A percentile compares a stretch with the other conserved stretches of the same genome.
phyloP scores from a whole-genome alignment of 53 echinoderm and acorn worm genomes.

The Antedon mediterranea region DNA sequence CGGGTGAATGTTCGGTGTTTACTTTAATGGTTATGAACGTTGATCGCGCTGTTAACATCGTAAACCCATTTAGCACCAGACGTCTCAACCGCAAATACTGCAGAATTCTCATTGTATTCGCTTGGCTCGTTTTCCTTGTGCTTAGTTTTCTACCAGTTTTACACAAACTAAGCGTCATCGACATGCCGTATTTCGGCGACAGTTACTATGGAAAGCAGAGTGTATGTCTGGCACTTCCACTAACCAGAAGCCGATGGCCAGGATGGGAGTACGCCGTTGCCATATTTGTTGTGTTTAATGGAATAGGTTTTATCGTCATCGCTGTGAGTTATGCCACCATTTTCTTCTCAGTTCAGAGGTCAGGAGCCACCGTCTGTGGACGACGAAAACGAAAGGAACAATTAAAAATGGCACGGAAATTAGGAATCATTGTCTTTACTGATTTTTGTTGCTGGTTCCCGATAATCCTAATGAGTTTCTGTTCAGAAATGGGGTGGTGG shows the following conservation, averaged over 20 bases:
- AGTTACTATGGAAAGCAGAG: slow-evolving; percentile 84
- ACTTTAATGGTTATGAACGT: slow-evolving; percentile 67
- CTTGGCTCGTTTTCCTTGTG: too few species aligned
- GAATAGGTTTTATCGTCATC: slow-evolving; percentile 65
- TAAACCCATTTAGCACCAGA: slow-evolving; percentile 72
- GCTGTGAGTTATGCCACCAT: slow-evolving; percentile 71
- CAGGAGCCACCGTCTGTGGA: slow-evolving; percentile 13
- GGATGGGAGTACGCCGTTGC: slow-evolving; percentile 91
- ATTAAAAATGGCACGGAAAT: slow-evolving; percentile 88
- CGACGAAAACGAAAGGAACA: slow-evolving; percentile 40
- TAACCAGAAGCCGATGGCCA: slow-evolving; percentile 52
- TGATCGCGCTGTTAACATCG: slow-evolving; percentile 78
- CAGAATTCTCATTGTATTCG: too few species aligned
- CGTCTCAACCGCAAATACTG: slow-evolving; percentile 74
- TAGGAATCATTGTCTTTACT: slow-evolving; percentile 81
- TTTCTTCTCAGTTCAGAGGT: slow-evolving; percentile 69
- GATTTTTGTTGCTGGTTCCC: slow-evolving; percentile 96
- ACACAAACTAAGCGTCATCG: neutral
- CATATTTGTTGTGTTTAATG: slow-evolving; percentile 72
- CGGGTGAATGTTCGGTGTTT: slow-evolving; percentile 81
- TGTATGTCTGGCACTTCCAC: slow-evolving; percentile 75
- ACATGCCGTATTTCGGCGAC: slow-evolving; percentile 48
- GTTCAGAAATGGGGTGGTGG: slow-evolving; percentile 32
- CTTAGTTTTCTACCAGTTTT: slow-evolving; percentile 54
- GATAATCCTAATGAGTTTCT: slow-evolving; percentile 74